These are phyloP conservation scores for Decapterus maruadsi DNA, from an alignment of 2,797 vertebrate genomes.

Conservation along the genomic window DNA sequence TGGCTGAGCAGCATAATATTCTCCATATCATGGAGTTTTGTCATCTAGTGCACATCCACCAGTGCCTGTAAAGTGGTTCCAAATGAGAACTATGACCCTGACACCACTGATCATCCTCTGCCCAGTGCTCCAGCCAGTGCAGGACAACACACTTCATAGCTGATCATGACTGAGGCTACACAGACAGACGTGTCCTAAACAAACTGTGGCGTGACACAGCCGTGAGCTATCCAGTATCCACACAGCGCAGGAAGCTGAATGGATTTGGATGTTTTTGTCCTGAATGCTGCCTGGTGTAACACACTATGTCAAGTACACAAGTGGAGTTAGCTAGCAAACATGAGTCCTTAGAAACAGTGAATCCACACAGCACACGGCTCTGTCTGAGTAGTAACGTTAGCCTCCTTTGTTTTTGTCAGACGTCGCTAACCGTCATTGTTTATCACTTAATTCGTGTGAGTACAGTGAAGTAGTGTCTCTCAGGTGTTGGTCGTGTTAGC, in stretches of 20 bases:
- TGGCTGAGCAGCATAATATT: background rate
- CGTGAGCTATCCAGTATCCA: background rate
- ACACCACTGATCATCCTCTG: background rate
- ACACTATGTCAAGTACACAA: background rate
- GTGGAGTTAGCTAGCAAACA: background rate
- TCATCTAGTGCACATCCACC: background rate
- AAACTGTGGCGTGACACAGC: background rate
- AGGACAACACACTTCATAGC: background rate
- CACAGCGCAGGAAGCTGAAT: background rate
- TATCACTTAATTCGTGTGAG: background rate
- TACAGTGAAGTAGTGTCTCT: background rate
- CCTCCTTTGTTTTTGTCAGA: fast-evolving
- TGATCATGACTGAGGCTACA: background rate
- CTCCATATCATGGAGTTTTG: background rate
- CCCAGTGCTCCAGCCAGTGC: too few species aligned
- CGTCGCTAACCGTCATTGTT: background rate
- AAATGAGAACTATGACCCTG: background rate
- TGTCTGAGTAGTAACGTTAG: too few species aligned
- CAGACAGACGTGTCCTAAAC: background rate
- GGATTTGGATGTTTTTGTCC: background rate
- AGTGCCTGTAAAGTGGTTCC: background rate
- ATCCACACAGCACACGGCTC: background rate
- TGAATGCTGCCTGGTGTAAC: background rate
- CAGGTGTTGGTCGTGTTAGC: slow-evolving; percentile 12
- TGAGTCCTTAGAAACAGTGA: background rate